Evolutionary conservation across 2,888 invertebrate species (phyloP).

Genomic region (Acholoe squamosa): DNA sequence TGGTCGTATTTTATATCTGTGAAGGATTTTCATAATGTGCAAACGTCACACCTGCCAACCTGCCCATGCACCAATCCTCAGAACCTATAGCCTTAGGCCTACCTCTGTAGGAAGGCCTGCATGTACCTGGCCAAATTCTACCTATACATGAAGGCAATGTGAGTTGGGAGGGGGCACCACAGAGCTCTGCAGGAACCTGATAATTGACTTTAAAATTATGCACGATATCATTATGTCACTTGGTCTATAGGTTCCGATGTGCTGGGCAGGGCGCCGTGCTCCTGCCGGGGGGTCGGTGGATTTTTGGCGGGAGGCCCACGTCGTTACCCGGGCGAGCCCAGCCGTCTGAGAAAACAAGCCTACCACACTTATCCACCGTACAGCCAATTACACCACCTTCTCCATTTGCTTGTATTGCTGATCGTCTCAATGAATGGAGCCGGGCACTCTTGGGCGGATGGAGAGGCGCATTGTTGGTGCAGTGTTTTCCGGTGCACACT

Average conservation of each 20-base stretch:
- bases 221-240: constrained; percentile 8
- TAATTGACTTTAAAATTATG: constrained; percentile 22
- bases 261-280: neutral
- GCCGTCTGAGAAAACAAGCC: constrained; percentile 15
- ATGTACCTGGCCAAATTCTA: too few species aligned
- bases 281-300: neutral
- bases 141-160: too few species aligned
- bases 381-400: neutral
- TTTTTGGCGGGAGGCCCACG: neutral
- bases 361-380: neutral
- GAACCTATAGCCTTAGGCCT: too few species aligned
- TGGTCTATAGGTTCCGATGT: neutral
- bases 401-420: constrained; percentile 21
- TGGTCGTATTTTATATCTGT: too few species aligned
- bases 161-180: constrained; percentile 9
- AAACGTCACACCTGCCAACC: too few species aligned
- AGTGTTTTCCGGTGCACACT: neutral
- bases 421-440: constrained; percentile 32
- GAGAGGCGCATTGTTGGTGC: constrained; percentile 11
- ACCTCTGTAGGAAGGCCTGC: too few species aligned
- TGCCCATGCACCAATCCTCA: too few species aligned
- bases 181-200: neutral
- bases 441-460: neutral
- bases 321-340: neutral
- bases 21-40: too few species aligned